Percentiles rank a stretch among this genome's conserved stretches.
These are phyloP conservation scores for Rhodeus uyekii DNA, from an alignment of 2,797 vertebrate species.

Conservation along the genomic window DNA sequence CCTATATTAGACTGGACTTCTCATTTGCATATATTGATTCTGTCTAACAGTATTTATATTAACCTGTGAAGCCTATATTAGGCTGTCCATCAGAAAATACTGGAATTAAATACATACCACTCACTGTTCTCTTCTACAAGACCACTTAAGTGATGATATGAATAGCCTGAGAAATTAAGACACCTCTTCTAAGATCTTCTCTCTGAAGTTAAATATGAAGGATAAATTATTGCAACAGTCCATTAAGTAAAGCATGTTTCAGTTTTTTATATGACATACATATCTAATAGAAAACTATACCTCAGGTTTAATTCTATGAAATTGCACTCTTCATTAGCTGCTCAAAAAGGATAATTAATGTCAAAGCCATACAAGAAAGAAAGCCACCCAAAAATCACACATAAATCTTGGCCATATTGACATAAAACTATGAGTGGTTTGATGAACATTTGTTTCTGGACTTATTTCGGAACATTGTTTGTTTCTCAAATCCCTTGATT, in stretches of 20 bases:
- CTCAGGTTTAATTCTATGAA: slow-evolving; percentile 26
- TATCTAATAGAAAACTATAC: slow-evolving; percentile 40
- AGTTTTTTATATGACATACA: neutral
- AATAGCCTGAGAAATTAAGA: slow-evolving; percentile 10
- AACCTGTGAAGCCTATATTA: too few relatives aligned
- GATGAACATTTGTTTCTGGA: slow-evolving; percentile 21
- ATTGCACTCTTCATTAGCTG: slow-evolving; percentile 47
- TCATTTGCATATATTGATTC: too few relatives aligned
- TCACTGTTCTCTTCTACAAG: neutral
- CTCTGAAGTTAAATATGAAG: slow-evolving; percentile 15
- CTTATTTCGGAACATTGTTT: neutral
- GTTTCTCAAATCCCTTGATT: slow-evolving; percentile 18
- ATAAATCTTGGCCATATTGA: slow-evolving; percentile 13
- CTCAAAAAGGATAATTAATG: slow-evolving; percentile 17
- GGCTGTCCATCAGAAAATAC: neutral
- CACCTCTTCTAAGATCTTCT: neutral
- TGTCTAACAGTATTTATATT: too few relatives aligned
- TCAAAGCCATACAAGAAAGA: slow-evolving; percentile 3
- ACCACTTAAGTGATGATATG: neutral
- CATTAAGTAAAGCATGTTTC: slow-evolving; percentile 25
- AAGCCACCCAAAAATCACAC: neutral
- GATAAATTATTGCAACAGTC: neutral
- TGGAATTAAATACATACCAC: neutral
- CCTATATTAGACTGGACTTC: neutral
- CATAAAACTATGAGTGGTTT: neutral